Conservation (phyloP, 2,888 invertebrate species). For the Chloroclysta siterata region DNA sequence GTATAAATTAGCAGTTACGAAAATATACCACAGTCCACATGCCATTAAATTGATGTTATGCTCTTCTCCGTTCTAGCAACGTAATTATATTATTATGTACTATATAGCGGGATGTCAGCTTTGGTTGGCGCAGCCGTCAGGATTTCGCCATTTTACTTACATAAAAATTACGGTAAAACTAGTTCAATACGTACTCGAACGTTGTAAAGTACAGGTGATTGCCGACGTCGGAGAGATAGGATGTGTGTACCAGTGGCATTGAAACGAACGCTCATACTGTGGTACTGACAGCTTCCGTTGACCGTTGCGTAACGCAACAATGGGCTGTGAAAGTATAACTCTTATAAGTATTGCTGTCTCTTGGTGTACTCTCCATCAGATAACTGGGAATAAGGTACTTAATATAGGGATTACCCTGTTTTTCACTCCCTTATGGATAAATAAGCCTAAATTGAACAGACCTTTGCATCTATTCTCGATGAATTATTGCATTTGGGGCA, state of each 20-base stretch:
- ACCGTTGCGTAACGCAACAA: conserved; percentile 88
- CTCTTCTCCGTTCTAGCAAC: no score
- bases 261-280: conserved; percentile 97
- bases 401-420: no score
- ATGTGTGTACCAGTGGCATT: conserved; percentile 91
- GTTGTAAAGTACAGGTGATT: conserved; percentile 89
- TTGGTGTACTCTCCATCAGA: no score
- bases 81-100: no score
- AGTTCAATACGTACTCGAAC: conserved; percentile 22
- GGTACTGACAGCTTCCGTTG: conserved; percentile 85
- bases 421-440: no score
- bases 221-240: conserved; percentile 92
- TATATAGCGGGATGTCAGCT: not conserved
- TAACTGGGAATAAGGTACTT: no score
- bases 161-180: not conserved
- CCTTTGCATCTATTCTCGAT: no score
- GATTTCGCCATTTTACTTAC: not conserved
- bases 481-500: no score
- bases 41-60: no score
- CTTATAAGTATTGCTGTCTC: not conserved
- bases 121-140: conserved; percentile 9
- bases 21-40: no score
- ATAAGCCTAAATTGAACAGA: no score
- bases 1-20: no score
- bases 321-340: conserved; percentile 77